A percentile compares a stretch with the other conserved stretches of the same genome.
Evolutionary conservation across 2,888 invertebrate species (phyloP).

Genomic region (Drosophila mercatorum): DNA sequence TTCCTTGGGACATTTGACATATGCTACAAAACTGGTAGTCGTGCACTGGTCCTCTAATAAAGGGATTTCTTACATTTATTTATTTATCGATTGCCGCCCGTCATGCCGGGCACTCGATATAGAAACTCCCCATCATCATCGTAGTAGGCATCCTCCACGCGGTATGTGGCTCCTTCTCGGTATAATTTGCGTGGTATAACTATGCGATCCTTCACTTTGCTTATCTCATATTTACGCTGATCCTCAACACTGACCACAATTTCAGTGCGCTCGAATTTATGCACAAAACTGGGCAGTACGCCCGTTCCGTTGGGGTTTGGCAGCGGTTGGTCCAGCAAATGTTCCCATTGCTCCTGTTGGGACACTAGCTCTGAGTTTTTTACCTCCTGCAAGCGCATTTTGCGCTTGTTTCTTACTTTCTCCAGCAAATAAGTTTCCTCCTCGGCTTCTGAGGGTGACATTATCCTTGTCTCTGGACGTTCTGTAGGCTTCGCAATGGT

Average conservation of each 20-base stretch:
- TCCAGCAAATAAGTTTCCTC: slow-evolving; percentile 79
- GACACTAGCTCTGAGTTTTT: slow-evolving; percentile 60
- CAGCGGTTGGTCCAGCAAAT: slow-evolving; percentile 18
- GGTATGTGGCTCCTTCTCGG: slow-evolving; percentile 89
- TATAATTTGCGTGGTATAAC: slow-evolving; percentile 89
- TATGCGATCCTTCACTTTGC: slow-evolving; percentile 86
- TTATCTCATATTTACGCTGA: slow-evolving; percentile 78
- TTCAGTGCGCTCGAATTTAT: slow-evolving; percentile 79
- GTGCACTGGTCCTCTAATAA: background rate
- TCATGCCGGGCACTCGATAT: slow-evolving; percentile 91
- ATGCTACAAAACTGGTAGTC: too few relatives aligned
- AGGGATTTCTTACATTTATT: background rate
- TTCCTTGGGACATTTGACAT: too few relatives aligned
- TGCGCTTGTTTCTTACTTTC: slow-evolving; percentile 71
- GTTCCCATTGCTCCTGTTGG: background rate
- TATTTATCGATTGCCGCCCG: slow-evolving; percentile 41
- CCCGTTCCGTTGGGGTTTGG: slow-evolving; percentile 71
- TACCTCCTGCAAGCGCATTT: slow-evolving; percentile 79
- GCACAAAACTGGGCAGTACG: slow-evolving; percentile 43
- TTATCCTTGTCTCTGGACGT: background rate
- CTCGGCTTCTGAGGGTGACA: slow-evolving; percentile 34
- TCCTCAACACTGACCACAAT: slow-evolving; percentile 79
- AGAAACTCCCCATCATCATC: slow-evolving; percentile 92
- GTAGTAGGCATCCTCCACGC: slow-evolving; percentile 92
- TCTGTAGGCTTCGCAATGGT: background rate